These are phyloP conservation scores for Melieria picta DNA, from an alignment of 2,888 invertebrate species.

Conservation along the genomic window DNA sequence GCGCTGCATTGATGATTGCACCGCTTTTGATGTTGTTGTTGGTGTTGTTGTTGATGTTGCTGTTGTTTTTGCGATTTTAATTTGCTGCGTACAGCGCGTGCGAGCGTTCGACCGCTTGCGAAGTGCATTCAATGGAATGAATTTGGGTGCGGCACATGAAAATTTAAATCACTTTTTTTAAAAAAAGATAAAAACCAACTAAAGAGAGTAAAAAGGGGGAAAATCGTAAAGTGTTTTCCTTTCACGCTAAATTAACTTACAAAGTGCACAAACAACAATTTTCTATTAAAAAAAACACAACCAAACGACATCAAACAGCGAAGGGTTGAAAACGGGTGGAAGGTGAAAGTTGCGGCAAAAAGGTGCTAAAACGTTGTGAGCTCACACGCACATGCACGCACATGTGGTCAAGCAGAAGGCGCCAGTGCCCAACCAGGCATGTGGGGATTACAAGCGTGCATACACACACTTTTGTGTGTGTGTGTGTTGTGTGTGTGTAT, in stretches of 20 bases:
- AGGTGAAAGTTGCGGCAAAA: not conserved
- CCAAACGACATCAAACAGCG: not conserved
- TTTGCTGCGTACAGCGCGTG: no score
- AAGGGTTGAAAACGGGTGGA: no score
- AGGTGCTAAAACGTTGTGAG: slow-evolving; percentile 10
- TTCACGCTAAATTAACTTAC: slow-evolving; percentile 32
- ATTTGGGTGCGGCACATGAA: not conserved
- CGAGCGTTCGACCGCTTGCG: no score
- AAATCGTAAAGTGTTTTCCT: slow-evolving; percentile 12
- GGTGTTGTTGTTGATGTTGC: no score
- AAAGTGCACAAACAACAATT: slow-evolving; percentile 19
- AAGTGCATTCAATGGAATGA: not conserved
- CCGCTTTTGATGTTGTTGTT: no score
- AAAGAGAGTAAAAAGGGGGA: no score
- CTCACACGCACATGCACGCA: not conserved
- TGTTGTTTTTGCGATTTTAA: no score
- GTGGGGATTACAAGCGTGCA: slow-evolving; percentile 7
- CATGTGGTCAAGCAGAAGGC: not conserved
- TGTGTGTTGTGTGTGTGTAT: not conserved
- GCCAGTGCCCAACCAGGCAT: slow-evolving; percentile 32
- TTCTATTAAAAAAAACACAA: not conserved
- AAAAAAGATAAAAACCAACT: not conserved
- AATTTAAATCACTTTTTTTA: not conserved
- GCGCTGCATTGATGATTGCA: no score
- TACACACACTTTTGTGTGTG: not conserved